phyloP scores from a whole-genome alignment of 2,113 vertebrate species.

The Raphicerus campestris region DNA sequence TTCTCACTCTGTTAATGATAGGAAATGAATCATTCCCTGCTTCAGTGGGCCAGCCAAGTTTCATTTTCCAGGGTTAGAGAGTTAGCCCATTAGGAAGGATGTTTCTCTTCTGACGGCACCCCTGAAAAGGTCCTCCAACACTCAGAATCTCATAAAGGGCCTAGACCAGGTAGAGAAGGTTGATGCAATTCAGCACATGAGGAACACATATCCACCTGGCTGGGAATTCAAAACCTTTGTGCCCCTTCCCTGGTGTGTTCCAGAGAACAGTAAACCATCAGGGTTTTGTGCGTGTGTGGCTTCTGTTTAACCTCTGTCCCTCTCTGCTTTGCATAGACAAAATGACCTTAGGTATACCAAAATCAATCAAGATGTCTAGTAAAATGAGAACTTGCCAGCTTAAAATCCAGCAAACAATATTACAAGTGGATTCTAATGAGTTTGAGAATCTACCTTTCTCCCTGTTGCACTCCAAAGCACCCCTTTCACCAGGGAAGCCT shows the following conservation, averaged over 20 bases:
- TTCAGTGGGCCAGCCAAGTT: not conserved
- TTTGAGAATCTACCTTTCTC: not conserved
- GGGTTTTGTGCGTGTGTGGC: not conserved
- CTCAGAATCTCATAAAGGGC: not conserved
- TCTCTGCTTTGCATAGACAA: not conserved
- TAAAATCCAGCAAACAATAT: not conserved
- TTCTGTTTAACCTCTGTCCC: not conserved
- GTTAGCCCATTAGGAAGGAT: not conserved
- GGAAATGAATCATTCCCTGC: constrained; percentile 60
- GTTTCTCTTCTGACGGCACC: not conserved
- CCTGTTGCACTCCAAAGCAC: not conserved
- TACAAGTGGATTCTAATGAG: not conserved
- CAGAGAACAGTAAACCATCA: not conserved
- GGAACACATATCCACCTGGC: not conserved
- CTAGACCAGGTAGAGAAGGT: not conserved
- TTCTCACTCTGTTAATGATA: constrained; percentile 50
- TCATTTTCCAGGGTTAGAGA: not conserved
- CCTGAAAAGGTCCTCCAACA: not conserved
- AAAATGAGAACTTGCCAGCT: not conserved
- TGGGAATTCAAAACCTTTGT: not conserved
- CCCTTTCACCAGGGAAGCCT: not conserved
- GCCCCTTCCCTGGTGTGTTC: not conserved
- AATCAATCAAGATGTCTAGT: not conserved
- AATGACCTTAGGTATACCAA: not conserved
- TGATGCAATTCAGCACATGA: not conserved